A percentile compares a stretch with the other conserved stretches of the same genome.
phyloP scores from a whole-genome alignment of 2,888 invertebrate genomes.

The Catocala sponsa region DNA sequence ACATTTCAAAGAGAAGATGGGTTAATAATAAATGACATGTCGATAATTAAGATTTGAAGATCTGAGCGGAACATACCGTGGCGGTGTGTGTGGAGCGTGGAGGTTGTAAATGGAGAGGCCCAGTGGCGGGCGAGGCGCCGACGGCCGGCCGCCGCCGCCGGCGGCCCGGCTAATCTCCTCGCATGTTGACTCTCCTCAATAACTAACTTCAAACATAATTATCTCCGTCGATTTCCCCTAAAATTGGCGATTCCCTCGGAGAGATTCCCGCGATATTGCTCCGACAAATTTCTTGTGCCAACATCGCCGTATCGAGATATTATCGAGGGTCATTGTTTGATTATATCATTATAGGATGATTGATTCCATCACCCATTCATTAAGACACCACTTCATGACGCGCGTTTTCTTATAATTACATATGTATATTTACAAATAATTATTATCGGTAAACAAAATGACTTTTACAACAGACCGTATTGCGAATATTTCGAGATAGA shows the following conservation, averaged over 20 bases:
- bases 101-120: conserved; percentile 15
- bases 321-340: conserved; percentile 85
- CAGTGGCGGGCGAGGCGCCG: conserved; percentile 12
- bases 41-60: conserved; percentile 43
- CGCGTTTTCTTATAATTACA: conserved; percentile 29
- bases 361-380: conserved; percentile 79
- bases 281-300: conserved; percentile 86
- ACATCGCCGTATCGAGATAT: conserved; percentile 75
- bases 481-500: background rate
- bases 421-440: conserved; percentile 45
- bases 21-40: conserved; percentile 31
- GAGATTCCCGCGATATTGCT: conserved; percentile 78
- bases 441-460: conserved; percentile 32
- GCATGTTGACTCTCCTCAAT: conserved; percentile 83
- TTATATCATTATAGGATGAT: conserved; percentile 84
- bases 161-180: conserved; percentile 66
- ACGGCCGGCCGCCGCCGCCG: conserved; percentile 19
- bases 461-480: conserved; percentile 9
- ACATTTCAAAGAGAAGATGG: conserved; percentile 4
- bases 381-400: conserved; percentile 56
- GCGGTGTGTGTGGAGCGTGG: conserved; percentile 23
- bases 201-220: conserved; percentile 88
- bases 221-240: conserved; percentile 85
- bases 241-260: conserved; percentile 82
- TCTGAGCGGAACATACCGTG: conserved; percentile 18